Base-by-base conservation (phyloP, 2,797 vertebrate species). In the Setipinna tenuifilis region DNA sequence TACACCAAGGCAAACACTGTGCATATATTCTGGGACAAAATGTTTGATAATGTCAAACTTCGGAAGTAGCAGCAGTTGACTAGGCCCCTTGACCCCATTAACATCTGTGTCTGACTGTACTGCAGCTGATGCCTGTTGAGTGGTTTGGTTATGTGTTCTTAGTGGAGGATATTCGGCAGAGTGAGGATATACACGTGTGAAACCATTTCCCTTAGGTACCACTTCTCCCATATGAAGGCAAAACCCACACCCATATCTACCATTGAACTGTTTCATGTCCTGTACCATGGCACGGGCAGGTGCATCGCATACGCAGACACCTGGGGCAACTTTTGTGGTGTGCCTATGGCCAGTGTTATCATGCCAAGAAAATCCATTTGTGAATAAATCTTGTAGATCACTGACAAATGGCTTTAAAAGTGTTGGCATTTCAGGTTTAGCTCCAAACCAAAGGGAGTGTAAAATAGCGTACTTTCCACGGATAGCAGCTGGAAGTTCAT, bases 1-100 rank as follows among this genome's bases (percentile, higher is more conserved):
- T n/a, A 82, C 48, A 82, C 81, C 81, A 82, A 82, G 81, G 50
- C 81, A 82, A 44, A 48, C 81, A 82, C 35, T 41, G 5, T 82
- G 81, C 81, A 82, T 50, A 23, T 57, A 82, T 12, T 82, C 81
- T n/a, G 81, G 81, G 46, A 82, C 81, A 48, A 44, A 82, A 57
- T 48, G 44, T 50, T 82, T 44, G n/a, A 82, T 82, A 9, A 50
- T 21, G 48, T 82, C 81, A 54, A 82, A 82, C 11, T 44, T 50
- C 6, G 81, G 81, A 25, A 82, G 17, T 21, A 57, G 21, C 21
- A 48, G 50, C 81, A 82, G 41, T 50, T 50, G 21, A 82, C 19
- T 50, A 50, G 81, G 81, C 19, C 81, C 81, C 50, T 59, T 59
- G 17, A 59, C 57, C 57, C 57, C 57, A 59, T 59, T 59, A 19